Conservation (phyloP, 37 sponge, comb jelly and placozoan species). For the Ianthella basta region DNA sequence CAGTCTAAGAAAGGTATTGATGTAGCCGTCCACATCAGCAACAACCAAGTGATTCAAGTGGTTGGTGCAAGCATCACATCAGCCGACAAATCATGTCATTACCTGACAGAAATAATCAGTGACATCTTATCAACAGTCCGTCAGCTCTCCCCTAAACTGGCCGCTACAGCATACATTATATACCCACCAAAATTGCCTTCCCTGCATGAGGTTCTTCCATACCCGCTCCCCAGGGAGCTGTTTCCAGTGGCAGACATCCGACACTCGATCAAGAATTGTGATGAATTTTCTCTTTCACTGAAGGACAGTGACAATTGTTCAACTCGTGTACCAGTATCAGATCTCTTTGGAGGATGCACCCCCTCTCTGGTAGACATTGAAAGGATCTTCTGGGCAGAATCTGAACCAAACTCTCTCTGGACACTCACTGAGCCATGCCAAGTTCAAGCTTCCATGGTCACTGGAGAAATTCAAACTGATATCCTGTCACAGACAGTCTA, state of each 20-base stretch:
- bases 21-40: background rate
- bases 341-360: no score
- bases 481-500: no score
- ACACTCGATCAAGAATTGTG: no score
- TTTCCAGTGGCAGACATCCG: background rate
- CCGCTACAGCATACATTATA: background rate
- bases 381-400: no score
- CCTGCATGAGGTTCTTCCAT: background rate
- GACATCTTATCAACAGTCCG: background rate
- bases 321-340: no score
- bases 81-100: background rate
- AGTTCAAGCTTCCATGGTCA: no score
- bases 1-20: background rate
- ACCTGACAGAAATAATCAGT: background rate
- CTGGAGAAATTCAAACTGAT: no score
- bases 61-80: background rate
- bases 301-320: no score
- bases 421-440: no score
- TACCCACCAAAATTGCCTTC: background rate
- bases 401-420: no score
- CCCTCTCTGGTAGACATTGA: no score
- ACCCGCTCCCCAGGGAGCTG: background rate
- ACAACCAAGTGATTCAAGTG: background rate
- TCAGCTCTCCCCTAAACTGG: background rate
- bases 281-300: no score